Evolutionary conservation across 2,888 invertebrate genomes (phyloP), one percentile per base, ranked within the genome.

Genomic region (Hirtodrosophila confusa): DNA sequence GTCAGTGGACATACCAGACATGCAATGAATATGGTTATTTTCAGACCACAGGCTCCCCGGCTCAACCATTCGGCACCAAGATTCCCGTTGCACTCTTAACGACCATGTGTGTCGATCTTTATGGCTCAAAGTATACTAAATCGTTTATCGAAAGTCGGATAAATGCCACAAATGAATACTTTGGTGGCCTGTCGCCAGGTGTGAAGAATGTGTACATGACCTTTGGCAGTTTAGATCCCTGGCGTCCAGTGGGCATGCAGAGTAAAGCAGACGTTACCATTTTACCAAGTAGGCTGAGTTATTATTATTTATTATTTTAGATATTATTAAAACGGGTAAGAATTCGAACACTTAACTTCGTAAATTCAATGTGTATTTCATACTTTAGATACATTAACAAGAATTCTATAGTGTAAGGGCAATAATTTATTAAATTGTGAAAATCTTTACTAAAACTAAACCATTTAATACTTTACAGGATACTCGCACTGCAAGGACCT

Each of bases 21-120:
- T 97, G 97, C 90, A 95, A 94, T 51, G 97, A 97, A 91, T 97
- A 94, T 90, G 97, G 97, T 51, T 97, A 95, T 93, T 96, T 94
- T 91, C 96, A 96, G 92, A 95, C 95, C 2, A 94, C 96, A 0
- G 93, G 92, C 65, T 93, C 94, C 10, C 50, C 83, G 0, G 83
- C 90, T 0, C 94, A 95, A 66, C 94, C 95, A 0, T 94, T 94
- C 7, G 90, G 91, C 17, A 82, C 74, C 0, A 86, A 83, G 45
- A 91, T 90, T 48, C 91, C 91, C 0, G 63, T 90, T 5, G 65
- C 75, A 0, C 71, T 86, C 2, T 91, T 90, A 12, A 76, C 79
- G 0, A 75, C 82, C 8, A 71, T 85, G 50, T 91, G 91, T 44
- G 71, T 50, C 3, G 91, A 91, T 74, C 61, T 80, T 9, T 91